Conservation (phyloP, 2,797 vertebrate species). For the Odontamblyopus lacepedii region DNA sequence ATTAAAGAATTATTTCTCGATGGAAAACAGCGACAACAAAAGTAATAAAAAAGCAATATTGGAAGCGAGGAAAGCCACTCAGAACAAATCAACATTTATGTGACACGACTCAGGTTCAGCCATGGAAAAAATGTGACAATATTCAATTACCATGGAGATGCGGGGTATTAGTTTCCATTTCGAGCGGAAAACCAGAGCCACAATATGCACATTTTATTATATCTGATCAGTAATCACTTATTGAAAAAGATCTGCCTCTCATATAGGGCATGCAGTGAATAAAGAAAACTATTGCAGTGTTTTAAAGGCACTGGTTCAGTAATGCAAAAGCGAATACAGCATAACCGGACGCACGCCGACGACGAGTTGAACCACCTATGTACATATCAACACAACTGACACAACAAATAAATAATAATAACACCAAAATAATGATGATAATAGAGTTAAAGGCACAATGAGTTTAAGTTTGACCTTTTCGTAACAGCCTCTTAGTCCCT, state of each 20-base stretch:
- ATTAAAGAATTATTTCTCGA: conserved; percentile 78
- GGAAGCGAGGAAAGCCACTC: conserved; percentile 66
- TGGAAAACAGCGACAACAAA: conserved; percentile 72
- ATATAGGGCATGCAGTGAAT: not conserved
- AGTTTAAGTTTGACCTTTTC: too few relatives aligned
- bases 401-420: not conserved
- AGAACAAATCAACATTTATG: conserved; percentile 74
- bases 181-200: conserved; percentile 24
- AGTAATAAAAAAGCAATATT: conserved; percentile 79
- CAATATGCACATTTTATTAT: conserved; percentile 22
- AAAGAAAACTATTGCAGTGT: not conserved
- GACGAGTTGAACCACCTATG: not conserved
- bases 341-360: not conserved
- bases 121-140: conserved; percentile 63
- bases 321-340: not conserved
- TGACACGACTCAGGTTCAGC: conserved; percentile 69
- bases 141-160: conserved; percentile 68
- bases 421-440: not conserved
- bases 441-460: too few relatives aligned
- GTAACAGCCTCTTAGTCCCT: too few relatives aligned
- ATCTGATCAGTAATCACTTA: conserved; percentile 15
- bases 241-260: not conserved
- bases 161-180: conserved; percentile 54
- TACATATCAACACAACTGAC: not conserved
- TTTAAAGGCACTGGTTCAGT: not conserved